Evolutionary conservation across 2,888 invertebrate genomes (phyloP).

Genomic region (Diplazon laetatorius): DNA sequence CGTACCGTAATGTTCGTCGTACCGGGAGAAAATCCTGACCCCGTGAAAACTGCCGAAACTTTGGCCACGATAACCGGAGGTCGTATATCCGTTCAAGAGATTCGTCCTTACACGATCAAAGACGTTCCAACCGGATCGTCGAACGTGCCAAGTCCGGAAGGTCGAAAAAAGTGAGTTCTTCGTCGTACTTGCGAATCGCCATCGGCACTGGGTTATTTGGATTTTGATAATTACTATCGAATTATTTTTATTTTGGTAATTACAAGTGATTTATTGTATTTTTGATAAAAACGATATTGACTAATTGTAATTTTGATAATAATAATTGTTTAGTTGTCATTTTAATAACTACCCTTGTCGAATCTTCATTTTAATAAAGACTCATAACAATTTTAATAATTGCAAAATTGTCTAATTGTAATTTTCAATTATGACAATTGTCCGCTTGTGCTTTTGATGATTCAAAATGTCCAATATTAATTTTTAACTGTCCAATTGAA

Average conservation of each 20-base stretch:
- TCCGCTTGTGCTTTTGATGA: too few species aligned
- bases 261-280: too few species aligned
- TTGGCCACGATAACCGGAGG: conserved; percentile 91
- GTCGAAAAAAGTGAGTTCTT: conserved; percentile 74
- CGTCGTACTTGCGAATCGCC: background rate
- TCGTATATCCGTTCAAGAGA: conserved; percentile 89
- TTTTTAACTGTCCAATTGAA: too few species aligned
- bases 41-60: conserved; percentile 88
- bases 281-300: too few species aligned
- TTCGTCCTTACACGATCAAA: conserved; percentile 86
- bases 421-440: too few species aligned
- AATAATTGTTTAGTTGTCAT: background rate
- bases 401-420: too few species aligned
- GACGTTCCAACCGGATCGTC: conserved; percentile 65
- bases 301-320: too few species aligned
- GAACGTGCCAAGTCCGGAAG: conserved; percentile 65
- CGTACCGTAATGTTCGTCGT: conserved; percentile 92
- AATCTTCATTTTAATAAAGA: too few species aligned
- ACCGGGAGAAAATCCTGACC: conserved; percentile 90
- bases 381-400: too few species aligned
- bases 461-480: too few species aligned
- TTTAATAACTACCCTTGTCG: background rate
- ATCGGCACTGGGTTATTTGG: background rate
- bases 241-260: too few species aligned
- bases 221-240: too few species aligned